phyloP scores from a whole-genome alignment of 2,113 vertebrate genomes.

The Etheostoma spectabile region DNA sequence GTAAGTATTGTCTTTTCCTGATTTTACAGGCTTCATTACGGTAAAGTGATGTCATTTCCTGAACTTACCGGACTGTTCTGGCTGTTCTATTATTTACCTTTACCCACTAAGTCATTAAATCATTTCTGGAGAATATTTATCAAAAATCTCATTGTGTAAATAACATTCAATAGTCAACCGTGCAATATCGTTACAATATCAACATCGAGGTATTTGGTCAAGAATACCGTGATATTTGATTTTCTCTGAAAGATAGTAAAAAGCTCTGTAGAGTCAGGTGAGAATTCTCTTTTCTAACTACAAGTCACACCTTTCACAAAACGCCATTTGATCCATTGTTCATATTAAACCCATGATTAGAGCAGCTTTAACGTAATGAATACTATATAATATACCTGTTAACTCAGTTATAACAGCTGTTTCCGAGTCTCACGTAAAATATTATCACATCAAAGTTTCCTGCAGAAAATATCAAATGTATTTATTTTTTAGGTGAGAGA shows the following conservation, averaged over 20 bases:
- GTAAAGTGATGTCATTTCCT: too few relatives aligned
- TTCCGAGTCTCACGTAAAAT: neutral
- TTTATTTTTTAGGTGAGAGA: neutral
- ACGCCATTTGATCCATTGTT: neutral
- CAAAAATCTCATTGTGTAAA: too few relatives aligned
- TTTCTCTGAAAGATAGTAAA: neutral
- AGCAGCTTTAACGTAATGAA: constrained; percentile 10
- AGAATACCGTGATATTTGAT: too few relatives aligned
- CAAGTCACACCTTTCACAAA: neutral
- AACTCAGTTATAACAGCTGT: neutral
- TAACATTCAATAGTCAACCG: too few relatives aligned
- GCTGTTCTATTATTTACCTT: too few relatives aligned
- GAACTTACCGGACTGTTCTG: too few relatives aligned
- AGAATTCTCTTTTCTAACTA: neutral
- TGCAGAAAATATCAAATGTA: neutral
- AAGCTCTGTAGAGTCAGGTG: neutral
- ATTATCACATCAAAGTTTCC: neutral
- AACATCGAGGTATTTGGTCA: too few relatives aligned
- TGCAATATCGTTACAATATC: too few relatives aligned
- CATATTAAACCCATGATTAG: neutral
- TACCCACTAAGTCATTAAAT: too few relatives aligned
- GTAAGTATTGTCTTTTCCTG: too few relatives aligned
- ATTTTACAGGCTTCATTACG: too few relatives aligned
- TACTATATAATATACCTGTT: neutral
- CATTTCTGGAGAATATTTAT: too few relatives aligned